phyloP scores from a whole-genome alignment of 2,113 vertebrate species.

The Verasper variegatus region DNA sequence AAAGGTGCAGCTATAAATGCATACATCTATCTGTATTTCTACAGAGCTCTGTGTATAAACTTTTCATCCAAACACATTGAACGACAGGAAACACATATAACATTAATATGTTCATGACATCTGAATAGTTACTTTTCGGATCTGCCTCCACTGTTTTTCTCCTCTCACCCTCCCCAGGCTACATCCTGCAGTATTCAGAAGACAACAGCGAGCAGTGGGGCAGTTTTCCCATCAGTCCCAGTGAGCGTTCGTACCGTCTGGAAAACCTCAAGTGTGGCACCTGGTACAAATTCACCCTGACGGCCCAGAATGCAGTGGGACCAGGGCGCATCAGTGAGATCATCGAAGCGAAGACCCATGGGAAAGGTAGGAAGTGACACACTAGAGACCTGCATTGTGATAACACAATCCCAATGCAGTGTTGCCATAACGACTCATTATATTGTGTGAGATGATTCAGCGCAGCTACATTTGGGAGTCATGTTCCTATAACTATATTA shows the following conservation, averaged over 20 bases:
- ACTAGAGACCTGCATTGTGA: neutral
- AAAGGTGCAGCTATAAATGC: no score
- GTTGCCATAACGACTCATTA: neutral
- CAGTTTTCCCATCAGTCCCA: constrained; percentile 97
- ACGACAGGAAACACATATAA: neutral
- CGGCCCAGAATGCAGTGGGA: constrained; percentile 98
- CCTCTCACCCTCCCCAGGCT: constrained; percentile 81
- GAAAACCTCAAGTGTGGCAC: constrained; percentile 97
- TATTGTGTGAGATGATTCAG: constrained; percentile 4
- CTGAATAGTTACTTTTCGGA: neutral
- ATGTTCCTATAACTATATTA: neutral
- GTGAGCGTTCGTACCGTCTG: constrained; percentile 93
- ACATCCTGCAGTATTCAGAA: constrained; percentile 97
- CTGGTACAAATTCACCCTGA: constrained; percentile 99
- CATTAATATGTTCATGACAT: neutral
- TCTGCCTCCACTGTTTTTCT: neutral
- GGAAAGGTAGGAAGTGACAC: constrained; percentile 86
- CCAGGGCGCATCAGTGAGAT: constrained; percentile 98
- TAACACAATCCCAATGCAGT: neutral
- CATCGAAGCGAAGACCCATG: constrained; percentile 97
- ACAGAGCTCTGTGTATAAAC: no score
- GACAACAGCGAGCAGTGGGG: constrained; percentile 99
- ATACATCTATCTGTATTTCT: no score
- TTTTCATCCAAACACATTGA: neutral
- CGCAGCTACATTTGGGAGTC: neutral